Base-by-base conservation (phyloP, 1,140 invertebrate genomes). In the Lepidurus packardi region DNA sequence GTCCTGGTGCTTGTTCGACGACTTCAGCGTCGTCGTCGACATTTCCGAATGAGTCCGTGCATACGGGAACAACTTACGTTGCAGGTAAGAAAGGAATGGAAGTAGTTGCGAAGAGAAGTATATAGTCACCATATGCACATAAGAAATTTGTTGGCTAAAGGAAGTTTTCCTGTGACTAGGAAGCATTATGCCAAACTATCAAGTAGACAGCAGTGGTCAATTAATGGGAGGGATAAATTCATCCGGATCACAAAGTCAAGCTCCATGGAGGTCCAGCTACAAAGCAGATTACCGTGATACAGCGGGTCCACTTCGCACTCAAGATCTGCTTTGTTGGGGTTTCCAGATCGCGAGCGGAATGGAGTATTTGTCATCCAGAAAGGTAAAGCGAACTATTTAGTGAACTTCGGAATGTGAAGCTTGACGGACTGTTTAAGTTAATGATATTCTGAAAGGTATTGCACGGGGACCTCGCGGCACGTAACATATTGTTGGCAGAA, bases 331-430 rank as follows among this genome's bases (percentile, higher is more conserved):
- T 16, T 92, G 91, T 42, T 99, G 94, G 91, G 90, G 94, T 0
- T 97, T 94, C 82, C 96, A 99, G 87, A 92, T 98, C 3, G 93
- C 96, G 0, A 87, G 93, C 42, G 97, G 97, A 74, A 98, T 98
- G 96, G 94, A 97, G 79, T 98, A 98, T 85, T 87, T 98, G 6
- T 92, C 94, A 11, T 90, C 89, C 42, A 89, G 92, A 85, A 94
- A 94, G 86, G 94, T 94, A 41, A 3, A 13, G 4, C 13, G 47
- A 77, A 42, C 41, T n/a, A 34, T 53, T 43, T 53, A 42, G 11
- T 47, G 8, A 65, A 34, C n/a, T 74, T 79, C 11, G 0, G 34
- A 34, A 34, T 34, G 34, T 34, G 5, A 25, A 21, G 21, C 42
- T 78, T 9, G 13, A 77, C 41, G 13, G 25, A 11, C 11, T 13